Evolutionary conservation across 1,140 invertebrate genomes (phyloP).

Genomic region (Nasonia giraulti): DNA sequence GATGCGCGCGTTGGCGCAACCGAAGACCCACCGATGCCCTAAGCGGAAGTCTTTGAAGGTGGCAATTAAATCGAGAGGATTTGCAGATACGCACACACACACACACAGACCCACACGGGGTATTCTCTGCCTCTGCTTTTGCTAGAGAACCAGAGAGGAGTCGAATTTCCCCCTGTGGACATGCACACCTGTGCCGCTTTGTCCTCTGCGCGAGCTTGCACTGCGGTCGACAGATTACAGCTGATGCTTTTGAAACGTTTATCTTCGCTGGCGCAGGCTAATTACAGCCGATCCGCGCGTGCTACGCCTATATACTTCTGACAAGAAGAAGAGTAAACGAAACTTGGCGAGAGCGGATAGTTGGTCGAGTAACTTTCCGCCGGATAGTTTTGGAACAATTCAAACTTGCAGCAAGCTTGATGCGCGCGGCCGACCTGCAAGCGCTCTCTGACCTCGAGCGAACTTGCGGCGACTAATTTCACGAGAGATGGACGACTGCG

Average conservation of each 20-base stretch:
- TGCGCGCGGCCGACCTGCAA: too few species aligned
- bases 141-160: too few species aligned
- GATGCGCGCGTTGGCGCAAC: conserved; percentile 57
- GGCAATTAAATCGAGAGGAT: conserved; percentile 62
- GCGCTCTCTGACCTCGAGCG: not conserved
- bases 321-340: not conserved
- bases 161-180: too few species aligned
- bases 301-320: not conserved
- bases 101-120: too few species aligned
- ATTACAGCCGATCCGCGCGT: not conserved
- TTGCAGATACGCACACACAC: not conserved
- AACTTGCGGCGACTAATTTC: not conserved
- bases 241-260: too few species aligned
- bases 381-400: conserved; percentile 22
- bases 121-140: not conserved
- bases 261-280: not conserved
- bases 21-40: conserved; percentile 62
- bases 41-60: conserved; percentile 69
- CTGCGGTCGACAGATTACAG: not conserved
- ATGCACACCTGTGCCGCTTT: too few species aligned
- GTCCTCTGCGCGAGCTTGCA: not conserved
- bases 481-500: not conserved
- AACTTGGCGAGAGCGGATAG: not conserved
- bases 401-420: too few species aligned
- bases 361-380: not conserved